These are phyloP conservation scores for Choloepus didactylus DNA, from an alignment of 2,797 vertebrate genomes.

Conservation along the genomic window DNA sequence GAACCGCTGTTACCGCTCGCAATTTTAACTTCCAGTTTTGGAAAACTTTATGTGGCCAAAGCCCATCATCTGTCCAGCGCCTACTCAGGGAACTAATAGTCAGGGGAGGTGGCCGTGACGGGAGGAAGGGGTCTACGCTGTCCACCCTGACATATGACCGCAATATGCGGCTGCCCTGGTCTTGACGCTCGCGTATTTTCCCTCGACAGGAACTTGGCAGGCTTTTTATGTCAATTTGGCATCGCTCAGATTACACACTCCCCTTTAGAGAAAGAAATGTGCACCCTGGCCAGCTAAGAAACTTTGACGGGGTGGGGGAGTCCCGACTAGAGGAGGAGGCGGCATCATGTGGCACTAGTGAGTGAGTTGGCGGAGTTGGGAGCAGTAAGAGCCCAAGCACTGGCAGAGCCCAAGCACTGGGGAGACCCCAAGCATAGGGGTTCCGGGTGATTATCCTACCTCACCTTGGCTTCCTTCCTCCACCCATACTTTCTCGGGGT, in stretches of 20 bases:
- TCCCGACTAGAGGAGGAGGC: not conserved
- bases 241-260: not conserved
- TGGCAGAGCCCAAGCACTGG: not conserved
- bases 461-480: not conserved
- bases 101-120: not conserved
- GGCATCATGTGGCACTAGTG: not conserved
- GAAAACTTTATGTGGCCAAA: constrained; percentile 57
- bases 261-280: not conserved
- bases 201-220: not conserved
- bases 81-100: not conserved
- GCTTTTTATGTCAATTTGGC: not conserved
- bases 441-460: not conserved
- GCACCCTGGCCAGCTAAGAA: not conserved
- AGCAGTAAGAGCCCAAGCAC: not conserved
- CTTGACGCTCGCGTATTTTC: not conserved
- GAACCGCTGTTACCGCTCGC: not conserved
- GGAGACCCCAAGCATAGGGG: not conserved
- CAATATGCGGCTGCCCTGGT: not conserved
- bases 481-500: not conserved
- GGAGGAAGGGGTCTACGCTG: not conserved
- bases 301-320: not conserved
- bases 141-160: not conserved
- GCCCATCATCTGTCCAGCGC: not conserved
- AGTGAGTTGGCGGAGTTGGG: not conserved
- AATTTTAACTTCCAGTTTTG: constrained; percentile 17